Percentiles rank a stretch among this genome's conserved stretches.
These are phyloP conservation scores for Micromys minutus DNA, from an alignment of 2,113 vertebrate species.

Conservation along the genomic window DNA sequence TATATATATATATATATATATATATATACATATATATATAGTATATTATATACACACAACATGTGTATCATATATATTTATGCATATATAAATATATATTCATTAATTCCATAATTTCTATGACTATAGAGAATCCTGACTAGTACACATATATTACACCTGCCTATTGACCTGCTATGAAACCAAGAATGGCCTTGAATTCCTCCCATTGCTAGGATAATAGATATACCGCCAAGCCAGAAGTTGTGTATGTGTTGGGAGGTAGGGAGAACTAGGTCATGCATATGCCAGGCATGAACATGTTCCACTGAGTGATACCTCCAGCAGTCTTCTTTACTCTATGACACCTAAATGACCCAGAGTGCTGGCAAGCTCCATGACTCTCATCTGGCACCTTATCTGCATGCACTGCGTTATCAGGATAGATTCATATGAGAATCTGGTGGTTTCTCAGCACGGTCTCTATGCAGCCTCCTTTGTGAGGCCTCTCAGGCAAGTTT, in stretches of 20 bases:
- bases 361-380: not conserved
- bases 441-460: conserved; percentile 20
- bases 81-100: too few relatives aligned
- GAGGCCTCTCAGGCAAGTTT: not conserved
- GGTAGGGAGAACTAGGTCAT: not conserved
- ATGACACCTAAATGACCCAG: not conserved
- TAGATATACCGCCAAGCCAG: not conserved
- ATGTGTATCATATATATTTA: too few relatives aligned
- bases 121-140: too few relatives aligned
- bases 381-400: conserved; percentile 17
- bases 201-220: not conserved
- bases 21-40: too few relatives aligned
- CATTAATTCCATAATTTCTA: too few relatives aligned
- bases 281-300: not conserved
- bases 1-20: too few relatives aligned
- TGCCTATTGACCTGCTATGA: not conserved
- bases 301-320: not conserved
- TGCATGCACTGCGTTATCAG: not conserved
- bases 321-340: conserved; percentile 9
- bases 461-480: not conserved
- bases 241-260: not conserved
- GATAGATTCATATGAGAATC: not conserved
- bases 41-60: too few relatives aligned
- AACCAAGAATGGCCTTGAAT: not conserved
- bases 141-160: too few relatives aligned